These are phyloP conservation scores for Blennius ocellaris DNA, from an alignment of 2,113 vertebrate genomes.

Conservation along the genomic window DNA sequence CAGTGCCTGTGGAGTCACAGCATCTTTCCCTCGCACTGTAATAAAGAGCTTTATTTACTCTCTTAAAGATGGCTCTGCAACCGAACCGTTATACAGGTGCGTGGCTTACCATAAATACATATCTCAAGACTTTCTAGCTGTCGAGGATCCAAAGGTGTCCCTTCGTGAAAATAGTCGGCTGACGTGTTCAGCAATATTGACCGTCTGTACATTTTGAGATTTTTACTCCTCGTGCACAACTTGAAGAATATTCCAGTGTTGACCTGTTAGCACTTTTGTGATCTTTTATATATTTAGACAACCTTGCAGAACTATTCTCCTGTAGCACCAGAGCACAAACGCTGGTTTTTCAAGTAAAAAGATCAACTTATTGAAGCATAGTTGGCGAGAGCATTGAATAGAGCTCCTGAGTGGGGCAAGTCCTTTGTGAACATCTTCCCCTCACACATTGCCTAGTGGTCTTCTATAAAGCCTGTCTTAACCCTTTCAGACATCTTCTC, in stretches of 20 bases:
- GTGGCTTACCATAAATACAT: constrained; percentile 63
- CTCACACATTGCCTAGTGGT: constrained; percentile 69
- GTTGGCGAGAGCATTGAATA: constrained; percentile 66
- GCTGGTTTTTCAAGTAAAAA: constrained; percentile 72
- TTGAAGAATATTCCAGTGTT: constrained; percentile 19
- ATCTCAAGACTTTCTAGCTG: constrained; percentile 30
- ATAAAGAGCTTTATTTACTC: constrained; percentile 66
- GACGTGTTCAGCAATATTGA: constrained; percentile 41
- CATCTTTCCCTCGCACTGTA: constrained; percentile 54
- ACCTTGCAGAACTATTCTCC: constrained; percentile 24
- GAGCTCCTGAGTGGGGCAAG: constrained; percentile 70
- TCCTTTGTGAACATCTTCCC: constrained; percentile 76
- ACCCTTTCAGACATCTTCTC: constrained; percentile 79
- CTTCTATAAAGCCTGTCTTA: constrained; percentile 79
- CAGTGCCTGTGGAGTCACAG: constrained; percentile 19
- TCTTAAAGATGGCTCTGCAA: constrained; percentile 51
- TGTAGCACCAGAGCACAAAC: constrained; percentile 27
- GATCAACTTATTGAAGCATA: constrained; percentile 74
- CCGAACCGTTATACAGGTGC: constrained; percentile 66
- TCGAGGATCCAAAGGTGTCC: constrained; percentile 43
- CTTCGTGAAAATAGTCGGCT: constrained; percentile 32
- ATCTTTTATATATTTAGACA: constrained; percentile 43
- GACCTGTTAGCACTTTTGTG: constrained; percentile 27
- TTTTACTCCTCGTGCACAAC: not conserved
- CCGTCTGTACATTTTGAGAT: constrained; percentile 28